Conservation (phyloP, 1,140 invertebrate genomes). For the Trichonephila clavata region DNA sequence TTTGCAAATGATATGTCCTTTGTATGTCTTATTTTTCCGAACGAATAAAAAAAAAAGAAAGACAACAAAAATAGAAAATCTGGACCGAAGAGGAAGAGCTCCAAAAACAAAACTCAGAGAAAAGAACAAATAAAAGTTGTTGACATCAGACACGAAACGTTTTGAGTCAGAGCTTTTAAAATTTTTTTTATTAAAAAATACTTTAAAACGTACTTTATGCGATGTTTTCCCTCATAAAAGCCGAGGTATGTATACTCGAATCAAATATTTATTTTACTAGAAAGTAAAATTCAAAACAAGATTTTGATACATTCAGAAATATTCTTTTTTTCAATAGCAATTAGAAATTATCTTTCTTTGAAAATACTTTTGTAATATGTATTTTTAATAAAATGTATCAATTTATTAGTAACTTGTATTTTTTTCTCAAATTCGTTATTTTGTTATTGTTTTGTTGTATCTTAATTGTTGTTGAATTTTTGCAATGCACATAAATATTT, state of each 20-base stretch:
- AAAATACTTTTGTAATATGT: too few species aligned
- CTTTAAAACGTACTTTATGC: background rate
- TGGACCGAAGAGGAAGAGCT: background rate
- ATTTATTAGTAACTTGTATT: too few species aligned
- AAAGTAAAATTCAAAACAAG: too few species aligned
- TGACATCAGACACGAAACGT: conserved; percentile 17
- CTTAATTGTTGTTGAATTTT: too few species aligned
- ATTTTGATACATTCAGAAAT: too few species aligned
- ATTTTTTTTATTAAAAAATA: background rate
- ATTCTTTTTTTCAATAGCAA: too few species aligned
- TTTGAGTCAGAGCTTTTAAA: background rate
- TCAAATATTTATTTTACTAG: background rate
- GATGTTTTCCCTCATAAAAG: background rate
- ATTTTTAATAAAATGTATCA: too few species aligned
- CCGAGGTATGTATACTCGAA: background rate
- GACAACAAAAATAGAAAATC: background rate
- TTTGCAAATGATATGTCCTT: background rate
- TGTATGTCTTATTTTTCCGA: background rate
- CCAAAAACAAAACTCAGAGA: background rate
- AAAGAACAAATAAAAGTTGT: background rate
- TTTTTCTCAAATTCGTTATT: too few species aligned
- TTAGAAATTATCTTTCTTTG: too few species aligned
- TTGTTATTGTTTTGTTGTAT: too few species aligned
- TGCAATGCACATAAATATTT: too few species aligned
- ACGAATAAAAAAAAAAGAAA: background rate